Evolutionary conservation across 2,113 vertebrate species (phyloP).

Genomic region (Plestiodon gilberti): DNA sequence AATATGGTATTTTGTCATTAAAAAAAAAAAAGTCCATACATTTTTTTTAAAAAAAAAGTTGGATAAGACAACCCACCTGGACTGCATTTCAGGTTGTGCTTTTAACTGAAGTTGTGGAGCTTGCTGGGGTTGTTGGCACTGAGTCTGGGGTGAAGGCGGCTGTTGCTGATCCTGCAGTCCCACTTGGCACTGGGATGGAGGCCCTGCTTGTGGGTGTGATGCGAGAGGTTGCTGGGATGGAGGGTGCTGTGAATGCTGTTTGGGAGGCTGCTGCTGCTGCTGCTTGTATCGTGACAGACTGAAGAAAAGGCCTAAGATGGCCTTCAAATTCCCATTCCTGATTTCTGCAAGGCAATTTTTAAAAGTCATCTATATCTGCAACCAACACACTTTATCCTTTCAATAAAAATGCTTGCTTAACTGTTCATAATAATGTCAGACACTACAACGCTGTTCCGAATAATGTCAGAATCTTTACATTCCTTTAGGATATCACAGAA

Average conservation of each 20-base stretch:
- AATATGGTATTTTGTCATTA: not conserved
- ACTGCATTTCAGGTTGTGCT: slow-evolving; percentile 96
- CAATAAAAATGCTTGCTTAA: not conserved
- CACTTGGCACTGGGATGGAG: slow-evolving; percentile 71
- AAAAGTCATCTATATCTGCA: slow-evolving; percentile 33
- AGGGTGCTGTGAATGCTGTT: slow-evolving; percentile 66
- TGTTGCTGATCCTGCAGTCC: slow-evolving; percentile 66
- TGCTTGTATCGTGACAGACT: slow-evolving; percentile 97
- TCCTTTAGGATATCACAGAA: slow-evolving; percentile 16
- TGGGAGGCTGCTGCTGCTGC: slow-evolving; percentile 87
- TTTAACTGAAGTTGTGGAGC: slow-evolving; percentile 74
- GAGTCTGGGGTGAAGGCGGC: slow-evolving; percentile 71
- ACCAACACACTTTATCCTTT: fast-evolving
- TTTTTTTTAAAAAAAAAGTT: not conserved
- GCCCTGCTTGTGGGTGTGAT: slow-evolving; percentile 61
- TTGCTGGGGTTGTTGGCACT: slow-evolving; percentile 77
- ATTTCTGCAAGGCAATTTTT: slow-evolving; percentile 86
- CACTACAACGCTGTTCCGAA: too few relatives aligned
- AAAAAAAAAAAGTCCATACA: fast-evolving
- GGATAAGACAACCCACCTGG: slow-evolving; percentile 80
- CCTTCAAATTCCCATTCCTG: slow-evolving; percentile 98
- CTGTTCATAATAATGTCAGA: fast-evolving
- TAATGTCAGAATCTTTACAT: fast-evolving
- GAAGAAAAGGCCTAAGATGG: slow-evolving; percentile 98
- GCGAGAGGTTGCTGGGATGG: slow-evolving; percentile 59